Evolutionary conservation across 1,140 invertebrate species (phyloP).

Genomic region (Formica selysi): DNA sequence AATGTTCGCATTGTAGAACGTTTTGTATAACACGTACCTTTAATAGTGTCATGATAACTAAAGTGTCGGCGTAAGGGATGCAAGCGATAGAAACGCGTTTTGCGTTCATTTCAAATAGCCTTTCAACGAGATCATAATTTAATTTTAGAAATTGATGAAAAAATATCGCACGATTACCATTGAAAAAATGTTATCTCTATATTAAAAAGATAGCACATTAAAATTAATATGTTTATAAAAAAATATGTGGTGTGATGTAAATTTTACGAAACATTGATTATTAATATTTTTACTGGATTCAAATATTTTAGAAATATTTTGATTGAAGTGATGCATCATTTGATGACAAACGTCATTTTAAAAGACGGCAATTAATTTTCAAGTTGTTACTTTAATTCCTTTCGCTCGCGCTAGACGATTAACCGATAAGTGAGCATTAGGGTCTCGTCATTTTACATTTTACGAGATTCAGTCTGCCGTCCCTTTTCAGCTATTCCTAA

Average conservation of each 20-base stretch:
- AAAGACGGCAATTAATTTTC: neutral
- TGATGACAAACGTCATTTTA: neutral
- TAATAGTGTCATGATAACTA: neutral
- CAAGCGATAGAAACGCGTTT: neutral
- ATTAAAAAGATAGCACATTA: neutral
- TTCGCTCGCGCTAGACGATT: conserved; percentile 39
- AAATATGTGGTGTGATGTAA: neutral
- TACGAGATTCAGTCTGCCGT: conserved; percentile 36
- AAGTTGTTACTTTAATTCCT: conserved; percentile 61
- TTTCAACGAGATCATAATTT: neutral
- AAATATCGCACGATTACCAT: neutral
- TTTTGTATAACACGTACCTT: conserved; percentile 18
- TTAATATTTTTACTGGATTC: conserved; percentile 1
- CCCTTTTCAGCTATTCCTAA: conserved; percentile 45
- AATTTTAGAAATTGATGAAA: neutral
- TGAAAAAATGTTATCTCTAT: neutral
- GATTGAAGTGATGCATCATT: neutral
- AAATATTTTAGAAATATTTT: neutral
- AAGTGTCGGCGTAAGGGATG: neutral
- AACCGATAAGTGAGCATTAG: conserved; percentile 36
- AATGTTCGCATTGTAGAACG: conserved; percentile 37
- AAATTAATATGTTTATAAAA: neutral
- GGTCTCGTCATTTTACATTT: conserved; percentile 60
- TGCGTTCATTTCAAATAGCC: neutral
- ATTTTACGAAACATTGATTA: neutral